These are phyloP conservation scores for Leucophenga varia DNA, from an alignment of 1,140 invertebrate genomes.

Conservation along the genomic window DNA sequence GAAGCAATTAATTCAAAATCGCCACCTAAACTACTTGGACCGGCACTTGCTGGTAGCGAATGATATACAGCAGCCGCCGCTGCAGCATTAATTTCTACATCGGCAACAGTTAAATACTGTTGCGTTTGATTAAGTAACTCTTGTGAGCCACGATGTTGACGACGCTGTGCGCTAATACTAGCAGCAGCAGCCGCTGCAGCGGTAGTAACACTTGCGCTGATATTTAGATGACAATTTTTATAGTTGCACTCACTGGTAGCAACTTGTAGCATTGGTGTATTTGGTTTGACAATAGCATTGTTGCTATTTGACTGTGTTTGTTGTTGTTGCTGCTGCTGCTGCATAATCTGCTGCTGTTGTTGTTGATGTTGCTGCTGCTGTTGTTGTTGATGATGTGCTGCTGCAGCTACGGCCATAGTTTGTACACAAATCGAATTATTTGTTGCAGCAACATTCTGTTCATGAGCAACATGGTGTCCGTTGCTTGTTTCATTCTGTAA, in stretches of 20 bases:
- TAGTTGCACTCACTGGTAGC: slow-evolving; percentile 41
- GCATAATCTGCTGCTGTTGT: slow-evolving; percentile 5
- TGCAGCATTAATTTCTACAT: slow-evolving; percentile 48
- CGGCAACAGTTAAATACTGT: slow-evolving; percentile 48
- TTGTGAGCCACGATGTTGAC: slow-evolving; percentile 36
- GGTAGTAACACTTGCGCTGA: slow-evolving; percentile 36
- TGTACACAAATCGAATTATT: slow-evolving; percentile 48
- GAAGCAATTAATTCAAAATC: slow-evolving; percentile 28
- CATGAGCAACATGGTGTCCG: slow-evolving; percentile 3
- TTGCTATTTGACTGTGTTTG: slow-evolving; percentile 2
- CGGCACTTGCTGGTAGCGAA: slow-evolving; percentile 25
- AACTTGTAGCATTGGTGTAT: background rate
- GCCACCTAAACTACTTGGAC: background rate
- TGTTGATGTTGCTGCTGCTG: slow-evolving; percentile 8
- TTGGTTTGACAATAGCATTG: too few relatives aligned
- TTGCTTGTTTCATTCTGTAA: slow-evolving; percentile 37
- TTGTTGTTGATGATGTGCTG: slow-evolving; percentile 6
- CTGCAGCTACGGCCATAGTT: slow-evolving; percentile 17
- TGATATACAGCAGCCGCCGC: slow-evolving; percentile 41
- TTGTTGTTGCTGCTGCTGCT: slow-evolving; percentile 6
- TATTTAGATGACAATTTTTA: slow-evolving; percentile 51
- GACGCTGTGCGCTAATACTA: slow-evolving; percentile 22
- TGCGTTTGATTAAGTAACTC: slow-evolving; percentile 35
- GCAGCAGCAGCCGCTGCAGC: slow-evolving; percentile 29
- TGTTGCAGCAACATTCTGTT: slow-evolving; percentile 19